These are phyloP conservation scores for Apodemia mormo DNA, from an alignment of 2,888 invertebrate genomes.

Conservation along the genomic window DNA sequence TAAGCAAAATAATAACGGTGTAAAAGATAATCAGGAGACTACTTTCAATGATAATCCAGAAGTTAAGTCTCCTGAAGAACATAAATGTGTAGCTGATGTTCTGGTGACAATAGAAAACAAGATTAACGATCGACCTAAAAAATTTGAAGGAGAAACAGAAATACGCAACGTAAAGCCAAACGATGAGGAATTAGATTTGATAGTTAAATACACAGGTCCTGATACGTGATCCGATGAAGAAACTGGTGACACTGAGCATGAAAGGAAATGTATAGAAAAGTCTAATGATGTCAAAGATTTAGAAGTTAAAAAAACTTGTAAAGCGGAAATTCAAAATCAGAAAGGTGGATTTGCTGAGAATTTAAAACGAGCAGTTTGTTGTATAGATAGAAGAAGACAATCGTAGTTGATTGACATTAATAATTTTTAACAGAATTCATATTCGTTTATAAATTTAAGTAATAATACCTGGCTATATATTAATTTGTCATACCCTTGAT, in stretches of 20 bases:
- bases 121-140: slow-evolving; percentile 62
- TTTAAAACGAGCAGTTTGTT: slow-evolving; percentile 71
- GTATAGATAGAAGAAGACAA: slow-evolving; percentile 70
- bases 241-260: slow-evolving; percentile 48
- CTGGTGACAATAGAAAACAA: slow-evolving; percentile 74
- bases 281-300: slow-evolving; percentile 45
- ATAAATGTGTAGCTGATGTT: slow-evolving; percentile 66
- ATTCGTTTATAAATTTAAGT: background rate
- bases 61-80: slow-evolving; percentile 60
- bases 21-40: slow-evolving; percentile 48
- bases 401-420: slow-evolving; percentile 51
- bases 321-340: slow-evolving; percentile 61
- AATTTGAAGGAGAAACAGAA: slow-evolving; percentile 62
- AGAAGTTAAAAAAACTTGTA: slow-evolving; percentile 49
- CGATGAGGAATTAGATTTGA: slow-evolving; percentile 74
- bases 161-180: slow-evolving; percentile 59
- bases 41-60: slow-evolving; percentile 54
- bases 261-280: slow-evolving; percentile 61
- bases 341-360: slow-evolving; percentile 72
- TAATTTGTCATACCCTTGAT: background rate
- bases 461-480: background rate
- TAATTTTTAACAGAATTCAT: slow-evolving; percentile 6
- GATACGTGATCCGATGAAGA: slow-evolving; percentile 80
- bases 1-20: slow-evolving; percentile 61
- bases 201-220: slow-evolving; percentile 72